Base-by-base conservation (phyloP, 2,797 vertebrate species). In the Falco rusticolus region DNA sequence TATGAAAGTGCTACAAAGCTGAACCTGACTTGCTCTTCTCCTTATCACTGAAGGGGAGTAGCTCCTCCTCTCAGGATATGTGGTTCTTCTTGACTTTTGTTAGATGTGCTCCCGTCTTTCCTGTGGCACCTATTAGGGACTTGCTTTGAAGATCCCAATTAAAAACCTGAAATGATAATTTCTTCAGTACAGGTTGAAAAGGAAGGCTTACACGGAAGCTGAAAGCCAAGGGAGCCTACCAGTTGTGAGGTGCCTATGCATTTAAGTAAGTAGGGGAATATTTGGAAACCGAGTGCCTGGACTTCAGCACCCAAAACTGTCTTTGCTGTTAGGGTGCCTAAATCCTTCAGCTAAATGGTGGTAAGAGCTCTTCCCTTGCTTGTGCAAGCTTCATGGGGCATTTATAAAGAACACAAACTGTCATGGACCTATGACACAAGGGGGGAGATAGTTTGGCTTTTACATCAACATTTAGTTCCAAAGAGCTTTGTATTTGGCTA, bases 131-230 rank as follows among this genome's bases (percentile, higher is more conserved):
- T 60, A 11, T 47, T n/a, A 65, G 53, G n/a, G 17, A 19, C 24
- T 83, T 25, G 24, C 29, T 95, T 91, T 88, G 87, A 88, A 90
- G 41, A 65, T 10, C 16, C 6, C 31, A 81, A 53, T 86, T 68
- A 78, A 88, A 95, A 85, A 18, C 65, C 39, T 28, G 79, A 81
- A 93, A 84, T 57, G 61, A 18, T 80, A 16, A 45, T 13, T 76
- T 90, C 84, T 71, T 82, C 81, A 69, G 33, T 16, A 2, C 26
- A 51, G 19, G 3, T 51, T 68, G 79, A 65, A 81, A 85, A 57
- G 22, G 12, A 56, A 80, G 26, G 17, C 28, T 89, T 48, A 16
- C 31, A 22, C 6, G 10, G 43, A 61, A 79, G 18, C 39, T 47
- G 45, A 63, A 76, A 69, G 51, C 17, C 65, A 20, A 18, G 4